These are phyloP conservation scores for Tenrec ecaudatus DNA, from an alignment of 2,113 vertebrate species.

Conservation along the genomic window DNA sequence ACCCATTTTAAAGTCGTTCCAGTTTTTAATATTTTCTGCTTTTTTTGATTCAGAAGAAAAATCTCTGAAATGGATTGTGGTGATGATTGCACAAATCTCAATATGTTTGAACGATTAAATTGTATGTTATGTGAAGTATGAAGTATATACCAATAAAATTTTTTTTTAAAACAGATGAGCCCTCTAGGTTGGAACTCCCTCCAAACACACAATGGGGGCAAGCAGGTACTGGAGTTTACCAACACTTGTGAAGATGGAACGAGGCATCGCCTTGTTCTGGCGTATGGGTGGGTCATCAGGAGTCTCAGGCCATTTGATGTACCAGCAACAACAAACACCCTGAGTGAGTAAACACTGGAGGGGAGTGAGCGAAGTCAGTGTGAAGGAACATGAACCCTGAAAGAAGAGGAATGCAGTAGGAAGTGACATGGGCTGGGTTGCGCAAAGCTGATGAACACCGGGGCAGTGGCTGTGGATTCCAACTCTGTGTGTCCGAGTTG, in stretches of 20 bases:
- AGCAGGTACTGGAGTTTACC: background rate
- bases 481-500: background rate
- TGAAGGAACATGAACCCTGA: background rate
- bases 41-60: no score
- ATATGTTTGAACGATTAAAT: no score
- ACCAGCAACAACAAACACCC: background rate
- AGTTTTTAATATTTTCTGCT: no score
- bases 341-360: background rate
- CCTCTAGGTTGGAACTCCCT: background rate
- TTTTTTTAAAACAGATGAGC: background rate
- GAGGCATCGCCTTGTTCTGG: background rate
- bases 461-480: background rate
- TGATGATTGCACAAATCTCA: no score
- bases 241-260: background rate
- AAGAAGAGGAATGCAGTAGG: no score
- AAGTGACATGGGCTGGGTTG: background rate
- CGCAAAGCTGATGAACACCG: background rate
- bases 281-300: background rate
- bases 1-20: no score
- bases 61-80: no score
- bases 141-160: no score
- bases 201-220: background rate
- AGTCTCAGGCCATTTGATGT: background rate
- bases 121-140: no score
- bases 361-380: background rate